Base-by-base conservation (phyloP, 2,797 vertebrate genomes). In the Etheostoma perlongum region DNA sequence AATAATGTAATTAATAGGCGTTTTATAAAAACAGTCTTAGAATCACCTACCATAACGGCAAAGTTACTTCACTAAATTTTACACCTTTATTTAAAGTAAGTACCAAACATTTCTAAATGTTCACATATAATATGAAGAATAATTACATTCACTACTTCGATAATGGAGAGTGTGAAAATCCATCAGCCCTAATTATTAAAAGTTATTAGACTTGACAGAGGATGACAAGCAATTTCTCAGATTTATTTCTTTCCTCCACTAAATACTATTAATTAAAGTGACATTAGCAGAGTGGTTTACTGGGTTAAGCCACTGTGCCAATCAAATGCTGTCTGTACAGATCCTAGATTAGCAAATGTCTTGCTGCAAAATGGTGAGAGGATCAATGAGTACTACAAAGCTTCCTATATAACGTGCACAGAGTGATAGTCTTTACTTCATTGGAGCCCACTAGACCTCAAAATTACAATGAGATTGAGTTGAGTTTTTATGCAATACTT, bases 181-280 rank as follows among this genome's bases (percentile, higher is more conserved):
- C 98, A 99, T 99, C 98, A 99, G 97, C 96, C 93, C 96, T 99
- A 98, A 99, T 99, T 99, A 99, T 99, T 97, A 97, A 96, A 98
- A 97, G 97, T 98, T 99, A 99, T 99, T 99, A 99, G 95, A 99
- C 96, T 97, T 98, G 98, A 99, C 97, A 97, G 97, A 96, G 93
- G 96, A 97, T 99, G 97, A 99, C 98, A 99, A 96, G 97, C 96
- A 96, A 99, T 99, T 99, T 96, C 96, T 98, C 96, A 97, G 97
- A 99, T 99, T 98, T 98, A 98, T 99, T 97, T 97, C 95, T 96
- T 97, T 95, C 93, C 94, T 92, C 95, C 94, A 95, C 95, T 96
- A 97, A 97, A 97, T 96, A 96, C 96, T 97, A 98, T 99, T 98
- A 98, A 98, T 99, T 99, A 98, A 96, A 97, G 95, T 96, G 97